phyloP scores from a whole-genome alignment of 2,797 vertebrate genomes.

The Allobates femoralis region DNA sequence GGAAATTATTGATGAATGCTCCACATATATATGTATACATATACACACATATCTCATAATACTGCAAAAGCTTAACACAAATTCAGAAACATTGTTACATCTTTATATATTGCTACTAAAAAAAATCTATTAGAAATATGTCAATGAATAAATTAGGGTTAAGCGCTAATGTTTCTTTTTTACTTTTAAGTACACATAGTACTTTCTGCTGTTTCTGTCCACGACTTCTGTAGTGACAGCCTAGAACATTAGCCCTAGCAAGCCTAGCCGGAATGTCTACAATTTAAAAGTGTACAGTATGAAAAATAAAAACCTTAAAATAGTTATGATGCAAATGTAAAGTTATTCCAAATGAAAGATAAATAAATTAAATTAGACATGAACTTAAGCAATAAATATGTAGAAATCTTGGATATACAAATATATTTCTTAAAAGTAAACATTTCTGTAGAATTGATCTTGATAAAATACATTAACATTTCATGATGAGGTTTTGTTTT shows the following conservation, averaged over 20 bases:
- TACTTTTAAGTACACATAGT: neutral
- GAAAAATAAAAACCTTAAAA: too few species aligned
- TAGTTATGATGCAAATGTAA: too few species aligned
- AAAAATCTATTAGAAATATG: neutral
- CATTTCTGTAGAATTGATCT: too few species aligned
- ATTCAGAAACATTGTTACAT: neutral
- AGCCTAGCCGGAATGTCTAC: too few species aligned
- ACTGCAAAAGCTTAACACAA: too few species aligned
- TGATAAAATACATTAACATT: neutral
- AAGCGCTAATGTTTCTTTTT: neutral
- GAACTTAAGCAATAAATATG: conserved; percentile 6
- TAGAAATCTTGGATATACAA: neutral
- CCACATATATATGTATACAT: too few species aligned
- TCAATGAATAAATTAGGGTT: neutral
- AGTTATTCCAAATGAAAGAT: too few species aligned
- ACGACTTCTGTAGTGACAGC: neutral
- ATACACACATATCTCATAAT: too few species aligned
- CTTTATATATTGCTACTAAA: neutral
- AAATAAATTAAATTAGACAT: neutral
- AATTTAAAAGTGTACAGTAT: too few species aligned
- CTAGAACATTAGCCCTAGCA: too few species aligned
- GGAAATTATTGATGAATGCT: too few species aligned
- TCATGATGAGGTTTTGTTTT: neutral
- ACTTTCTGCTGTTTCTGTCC: neutral
- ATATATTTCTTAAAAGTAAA: too few species aligned